Base-by-base conservation (phyloP, 2,113 vertebrate species). In the Calcarius ornatus region DNA sequence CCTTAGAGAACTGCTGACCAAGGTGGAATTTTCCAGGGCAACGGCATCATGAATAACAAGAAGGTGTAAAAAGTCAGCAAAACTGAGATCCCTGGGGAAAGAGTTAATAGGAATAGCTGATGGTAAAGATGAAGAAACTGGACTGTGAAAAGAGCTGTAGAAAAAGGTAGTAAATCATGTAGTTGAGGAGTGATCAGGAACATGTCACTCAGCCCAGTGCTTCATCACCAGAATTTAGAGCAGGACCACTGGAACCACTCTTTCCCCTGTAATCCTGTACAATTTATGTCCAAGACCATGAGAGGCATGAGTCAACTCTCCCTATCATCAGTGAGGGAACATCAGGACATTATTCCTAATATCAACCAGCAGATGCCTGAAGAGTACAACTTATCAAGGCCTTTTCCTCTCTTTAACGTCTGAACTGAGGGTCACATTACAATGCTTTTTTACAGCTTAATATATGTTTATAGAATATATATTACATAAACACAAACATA, bases 1-100 rank as follows among this genome's bases (percentile, higher is more conserved):
- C 69, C 48, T 87, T 85, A 68, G 30, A 81, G 72, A 94, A 71
- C 73, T 96, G 90, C 94, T 96, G 81, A 95, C 13, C 37, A 76
- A 56, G 25, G 40, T 43, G 30, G 45, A 94, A 93, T 90, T 96
- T 91, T 82, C 12, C 59, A 51, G 37, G 53, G 25, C 45, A 80
- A 60, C 15, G 3, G 22, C 53, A 51, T 76, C 5, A 72, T 87
- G 78, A 96, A 93, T 93, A 95, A 86, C 23, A 91, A 91, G 50
- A 66, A 81, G 57, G 37, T 60, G 12, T 76, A 90, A 87, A 83
- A 93, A 85, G 24, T 90, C 85, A 85, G 65, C 61, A 85, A 90
- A 85, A 85, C 22, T 72, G 31, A 82, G 23, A 27, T 68, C 48
- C 53, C 37, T 61, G 21, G 20, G 35, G 57, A 89, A 81, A 76